Evolutionary conservation across 2,113 vertebrate species (phyloP).

Genomic region (Elgaria multicarinata): DNA sequence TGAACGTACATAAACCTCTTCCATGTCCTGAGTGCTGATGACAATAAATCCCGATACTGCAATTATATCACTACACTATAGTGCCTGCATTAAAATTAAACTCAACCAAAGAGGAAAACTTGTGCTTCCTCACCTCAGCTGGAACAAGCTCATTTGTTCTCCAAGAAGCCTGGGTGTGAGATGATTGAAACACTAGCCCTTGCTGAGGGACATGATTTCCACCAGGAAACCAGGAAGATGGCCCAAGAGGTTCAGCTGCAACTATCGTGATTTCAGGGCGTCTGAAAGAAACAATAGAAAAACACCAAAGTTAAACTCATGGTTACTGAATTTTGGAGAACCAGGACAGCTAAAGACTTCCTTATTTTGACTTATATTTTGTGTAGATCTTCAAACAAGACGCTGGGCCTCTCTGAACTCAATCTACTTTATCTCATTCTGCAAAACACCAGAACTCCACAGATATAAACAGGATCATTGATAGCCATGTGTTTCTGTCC

Average conservation of each 20-base stretch:
- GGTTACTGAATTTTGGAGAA: slow-evolving; percentile 25
- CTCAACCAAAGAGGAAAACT: background rate
- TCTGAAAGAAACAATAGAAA: slow-evolving; percentile 67
- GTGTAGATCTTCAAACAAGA: background rate
- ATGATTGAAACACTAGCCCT: slow-evolving; percentile 77
- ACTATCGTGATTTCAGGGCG: slow-evolving; percentile 92
- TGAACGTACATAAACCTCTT: background rate
- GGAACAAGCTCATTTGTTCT: slow-evolving; percentile 78
- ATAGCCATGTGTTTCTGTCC: background rate
- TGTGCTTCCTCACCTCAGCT: slow-evolving; percentile 77
- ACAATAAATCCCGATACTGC: background rate
- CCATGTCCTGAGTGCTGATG: background rate
- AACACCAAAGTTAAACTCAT: background rate
- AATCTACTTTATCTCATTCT: slow-evolving; percentile 1
- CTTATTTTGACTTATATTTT: background rate
- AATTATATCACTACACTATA: background rate
- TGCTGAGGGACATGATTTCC: slow-evolving; percentile 67
- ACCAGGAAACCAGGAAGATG: slow-evolving; percentile 85
- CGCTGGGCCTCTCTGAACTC: slow-evolving; percentile 21
- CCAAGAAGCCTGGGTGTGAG: slow-evolving; percentile 83
- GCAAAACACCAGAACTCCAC: slow-evolving; percentile 43
- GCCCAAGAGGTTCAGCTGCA: slow-evolving; percentile 86
- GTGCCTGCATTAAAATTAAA: slow-evolving; percentile 26
- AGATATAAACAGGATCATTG: background rate
- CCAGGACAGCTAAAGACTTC: slow-evolving; percentile 10